phyloP scores from a whole-genome alignment of 2,797 vertebrate genomes.

The Thamnophis elegans region DNA sequence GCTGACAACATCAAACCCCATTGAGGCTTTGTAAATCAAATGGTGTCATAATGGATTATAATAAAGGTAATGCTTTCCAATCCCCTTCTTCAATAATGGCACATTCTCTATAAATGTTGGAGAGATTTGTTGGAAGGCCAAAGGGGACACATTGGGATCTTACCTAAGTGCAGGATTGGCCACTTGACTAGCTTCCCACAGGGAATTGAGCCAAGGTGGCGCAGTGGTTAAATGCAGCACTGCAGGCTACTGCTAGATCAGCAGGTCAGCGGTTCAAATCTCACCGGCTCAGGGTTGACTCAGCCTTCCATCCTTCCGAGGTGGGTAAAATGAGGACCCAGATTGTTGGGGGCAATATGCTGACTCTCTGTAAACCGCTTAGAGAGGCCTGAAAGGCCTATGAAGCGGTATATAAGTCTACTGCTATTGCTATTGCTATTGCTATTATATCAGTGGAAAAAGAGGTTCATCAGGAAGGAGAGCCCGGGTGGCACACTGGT shows the following conservation, averaged over 20 bases:
- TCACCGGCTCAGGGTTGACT: too few relatives aligned
- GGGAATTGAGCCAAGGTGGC: too few relatives aligned
- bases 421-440: too few relatives aligned
- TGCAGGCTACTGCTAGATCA: too few relatives aligned
- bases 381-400: too few relatives aligned
- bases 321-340: too few relatives aligned
- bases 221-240: too few relatives aligned
- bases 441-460: not conserved
- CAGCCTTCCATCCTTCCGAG: too few relatives aligned
- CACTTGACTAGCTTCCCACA: not conserved
- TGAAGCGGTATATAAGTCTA: too few relatives aligned
- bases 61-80: not conserved
- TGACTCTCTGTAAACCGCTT: too few relatives aligned
- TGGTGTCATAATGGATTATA: not conserved
- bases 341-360: too few relatives aligned
- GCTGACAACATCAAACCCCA: conserved; percentile 37
- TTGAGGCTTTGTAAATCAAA: conserved; percentile 38
- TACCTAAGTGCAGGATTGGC: not conserved
- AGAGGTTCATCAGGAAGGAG: not conserved
- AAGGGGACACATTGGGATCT: not conserved
- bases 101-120: not conserved
- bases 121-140: not conserved
- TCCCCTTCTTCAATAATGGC: conserved; percentile 8
- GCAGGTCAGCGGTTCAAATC: too few relatives aligned
- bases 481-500: not conserved